Percentiles rank a stretch among this genome's conserved stretches.
phyloP scores from a whole-genome alignment of 1,140 invertebrate species.

The Formica selysi region DNA sequence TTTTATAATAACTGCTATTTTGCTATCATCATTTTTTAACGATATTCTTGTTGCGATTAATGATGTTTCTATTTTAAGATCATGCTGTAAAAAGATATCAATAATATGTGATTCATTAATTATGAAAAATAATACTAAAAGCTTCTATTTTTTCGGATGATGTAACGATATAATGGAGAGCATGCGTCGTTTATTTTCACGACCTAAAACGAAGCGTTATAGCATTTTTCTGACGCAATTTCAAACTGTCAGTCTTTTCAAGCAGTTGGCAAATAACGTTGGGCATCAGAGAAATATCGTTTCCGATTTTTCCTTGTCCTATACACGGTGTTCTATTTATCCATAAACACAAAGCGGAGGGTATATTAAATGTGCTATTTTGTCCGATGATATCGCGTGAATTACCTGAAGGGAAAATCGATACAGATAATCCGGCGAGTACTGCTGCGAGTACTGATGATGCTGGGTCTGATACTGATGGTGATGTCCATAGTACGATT shows the following conservation, averaged over 20 bases:
- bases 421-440: constrained; percentile 85
- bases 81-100: neutral
- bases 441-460: constrained; percentile 82
- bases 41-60: neutral
- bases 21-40: neutral
- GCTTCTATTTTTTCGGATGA: neutral
- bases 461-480: constrained; percentile 76
- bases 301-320: neutral
- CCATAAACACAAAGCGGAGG: constrained; percentile 4
- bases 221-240: neutral
- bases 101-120: neutral
- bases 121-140: constrained; percentile 13
- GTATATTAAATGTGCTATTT: constrained; percentile 13
- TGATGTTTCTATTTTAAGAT: constrained; percentile 1
- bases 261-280: neutral
- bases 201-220: neutral
- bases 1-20: constrained; percentile 13
- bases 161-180: neutral
- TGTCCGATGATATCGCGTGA: constrained; percentile 21
- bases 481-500: constrained; percentile 66
- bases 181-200: neutral
- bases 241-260: neutral
- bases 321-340: neutral
- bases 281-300: neutral
- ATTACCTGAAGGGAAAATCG: constrained; percentile 85